A percentile compares a stretch with the other conserved stretches of the same genome.
Evolutionary conservation across 2,797 vertebrate species (phyloP).

Genomic region (Pangasius krempfi): DNA sequence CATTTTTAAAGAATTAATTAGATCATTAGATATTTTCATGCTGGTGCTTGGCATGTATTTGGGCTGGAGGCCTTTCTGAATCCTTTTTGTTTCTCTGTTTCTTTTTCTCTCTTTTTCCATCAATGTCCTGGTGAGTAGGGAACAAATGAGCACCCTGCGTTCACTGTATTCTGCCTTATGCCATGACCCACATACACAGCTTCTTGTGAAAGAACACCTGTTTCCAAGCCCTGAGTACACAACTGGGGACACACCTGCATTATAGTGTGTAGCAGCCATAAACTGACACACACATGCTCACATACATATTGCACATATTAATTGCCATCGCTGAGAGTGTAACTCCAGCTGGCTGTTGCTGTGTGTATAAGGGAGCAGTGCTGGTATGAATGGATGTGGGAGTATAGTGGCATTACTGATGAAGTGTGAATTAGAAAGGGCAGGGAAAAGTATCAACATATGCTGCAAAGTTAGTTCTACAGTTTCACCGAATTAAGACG

Average conservation of each 20-base stretch:
- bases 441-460: conserved; percentile 40
- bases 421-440: conserved; percentile 19
- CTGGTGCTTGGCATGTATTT: conserved; percentile 39
- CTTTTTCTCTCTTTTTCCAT: conserved; percentile 15
- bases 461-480: conserved; percentile 32
- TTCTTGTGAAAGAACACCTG: conserved; percentile 59
- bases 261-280: background rate
- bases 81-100: conserved; percentile 11
- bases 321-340: conserved; percentile 4
- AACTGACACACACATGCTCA: conserved; percentile 19
- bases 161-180: background rate
- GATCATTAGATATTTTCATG: conserved; percentile 53
- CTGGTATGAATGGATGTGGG: background rate
- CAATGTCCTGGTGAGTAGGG: conserved; percentile 16
- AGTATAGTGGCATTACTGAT: conserved; percentile 18
- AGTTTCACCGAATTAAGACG: conserved; percentile 33
- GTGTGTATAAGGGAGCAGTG: conserved; percentile 7
- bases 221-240: conserved; percentile 44
- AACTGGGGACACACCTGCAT: conserved; percentile 57
- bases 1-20: conserved; percentile 47
- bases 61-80: conserved; percentile 27
- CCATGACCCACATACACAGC: conserved; percentile 52
- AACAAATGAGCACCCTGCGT: background rate
- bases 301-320: conserved; percentile 23
- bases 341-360: conserved; percentile 42